Conservation (phyloP, 1,140 invertebrate genomes). For the Drosophila mayri region DNA sequence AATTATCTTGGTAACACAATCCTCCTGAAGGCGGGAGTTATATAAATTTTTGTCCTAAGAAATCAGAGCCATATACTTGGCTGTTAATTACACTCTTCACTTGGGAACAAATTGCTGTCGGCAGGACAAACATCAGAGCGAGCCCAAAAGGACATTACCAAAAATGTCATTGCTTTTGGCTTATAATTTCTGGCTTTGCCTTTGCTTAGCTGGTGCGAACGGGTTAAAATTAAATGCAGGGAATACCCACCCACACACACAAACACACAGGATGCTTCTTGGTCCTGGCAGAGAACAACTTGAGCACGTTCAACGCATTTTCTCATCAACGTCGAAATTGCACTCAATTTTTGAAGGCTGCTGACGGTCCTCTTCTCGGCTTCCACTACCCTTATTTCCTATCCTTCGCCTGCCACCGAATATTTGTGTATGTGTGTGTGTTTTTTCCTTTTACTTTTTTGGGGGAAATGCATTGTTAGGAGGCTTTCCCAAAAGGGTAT, state of each 20-base stretch:
- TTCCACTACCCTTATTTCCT: conserved; percentile 31
- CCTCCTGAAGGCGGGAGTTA: neutral
- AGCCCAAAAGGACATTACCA: neutral
- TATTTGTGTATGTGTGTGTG: conserved; percentile 15
- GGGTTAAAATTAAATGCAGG: conserved; percentile 66
- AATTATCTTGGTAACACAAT: conserved; percentile 17
- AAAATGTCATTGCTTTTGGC: conserved; percentile 18
- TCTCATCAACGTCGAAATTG: conserved; percentile 83
- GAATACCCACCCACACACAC: conserved; percentile 21
- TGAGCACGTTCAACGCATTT: conserved; percentile 84
- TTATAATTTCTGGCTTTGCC: conserved; percentile 60
- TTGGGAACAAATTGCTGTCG: conserved; percentile 40
- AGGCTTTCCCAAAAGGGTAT: conserved; percentile 12
- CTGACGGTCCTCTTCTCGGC: conserved; percentile 22
- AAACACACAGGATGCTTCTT: conserved; percentile 1
- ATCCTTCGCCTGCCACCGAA: conserved; percentile 22
- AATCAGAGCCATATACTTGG: conserved; percentile 43
- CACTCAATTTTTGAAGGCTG: conserved; percentile 83
- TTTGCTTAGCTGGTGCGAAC: conserved; percentile 70
- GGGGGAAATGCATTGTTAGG: conserved; percentile 43
- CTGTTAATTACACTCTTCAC: conserved; percentile 44
- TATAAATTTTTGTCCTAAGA: conserved; percentile 10
- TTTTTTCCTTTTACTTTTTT: conserved; percentile 7
- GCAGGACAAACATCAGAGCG: conserved; percentile 28
- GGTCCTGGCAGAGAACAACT: conserved; percentile 62